Evolutionary conservation across 2,888 invertebrate species (phyloP).

Genomic region (Polymixis flavicincta): DNA sequence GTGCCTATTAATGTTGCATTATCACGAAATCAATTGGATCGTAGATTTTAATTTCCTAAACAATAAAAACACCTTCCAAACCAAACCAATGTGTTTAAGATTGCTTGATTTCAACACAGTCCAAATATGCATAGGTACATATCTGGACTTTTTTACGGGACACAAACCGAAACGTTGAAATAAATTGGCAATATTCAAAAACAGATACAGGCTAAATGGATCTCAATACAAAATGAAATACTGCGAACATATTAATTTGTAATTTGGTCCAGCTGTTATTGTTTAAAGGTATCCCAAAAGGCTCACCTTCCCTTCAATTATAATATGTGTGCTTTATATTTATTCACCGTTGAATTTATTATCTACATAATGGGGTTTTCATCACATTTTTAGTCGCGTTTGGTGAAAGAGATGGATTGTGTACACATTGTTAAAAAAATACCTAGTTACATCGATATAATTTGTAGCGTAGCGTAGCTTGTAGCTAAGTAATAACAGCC

Average conservation of each 20-base stretch:
- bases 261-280: constrained; percentile 47
- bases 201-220: constrained; percentile 37
- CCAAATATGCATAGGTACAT: neutral
- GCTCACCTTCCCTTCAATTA: constrained; percentile 39
- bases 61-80: neutral
- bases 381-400: constrained; percentile 14
- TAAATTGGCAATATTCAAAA: constrained; percentile 56
- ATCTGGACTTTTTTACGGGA: neutral
- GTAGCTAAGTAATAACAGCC: too few species aligned
- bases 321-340: constrained; percentile 37
- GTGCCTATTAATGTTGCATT: neutral
- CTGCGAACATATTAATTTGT: constrained; percentile 51
- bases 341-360: constrained; percentile 33
- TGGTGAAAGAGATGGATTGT: constrained; percentile 28
- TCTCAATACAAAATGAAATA: constrained; percentile 46
- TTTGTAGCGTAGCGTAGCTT: neutral
- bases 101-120: neutral
- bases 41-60: neutral
- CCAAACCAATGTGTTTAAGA: neutral
- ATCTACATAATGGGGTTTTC: constrained; percentile 19
- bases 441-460: neutral
- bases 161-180: constrained; percentile 18
- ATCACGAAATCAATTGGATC: neutral
- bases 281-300: constrained; percentile 38
- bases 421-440: constrained; percentile 2